A percentile compares a stretch with the other conserved stretches of the same genome.
Evolutionary conservation across 1,140 invertebrate species (phyloP).

Genomic region (Mercenaria mercenaria): DNA sequence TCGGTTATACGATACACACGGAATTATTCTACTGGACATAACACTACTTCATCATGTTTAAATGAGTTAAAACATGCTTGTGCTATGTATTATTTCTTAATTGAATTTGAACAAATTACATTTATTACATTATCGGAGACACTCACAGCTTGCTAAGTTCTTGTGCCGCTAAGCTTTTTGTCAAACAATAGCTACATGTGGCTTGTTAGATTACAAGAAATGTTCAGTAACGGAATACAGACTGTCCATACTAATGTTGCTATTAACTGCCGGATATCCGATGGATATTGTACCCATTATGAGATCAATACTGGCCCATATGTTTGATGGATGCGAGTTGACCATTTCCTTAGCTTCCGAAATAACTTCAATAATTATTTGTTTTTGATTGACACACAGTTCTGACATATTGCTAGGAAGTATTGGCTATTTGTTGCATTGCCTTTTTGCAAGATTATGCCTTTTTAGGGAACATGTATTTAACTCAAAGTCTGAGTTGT

Average conservation of each 20-base stretch:
- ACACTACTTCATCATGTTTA: no score
- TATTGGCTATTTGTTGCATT: neutral
- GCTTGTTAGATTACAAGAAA: neutral
- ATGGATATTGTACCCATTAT: neutral
- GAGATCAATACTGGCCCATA: neutral
- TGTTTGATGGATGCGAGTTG: neutral
- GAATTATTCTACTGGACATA: no score
- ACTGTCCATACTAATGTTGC: constrained; percentile 10
- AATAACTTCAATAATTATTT: neutral
- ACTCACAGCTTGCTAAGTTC: neutral
- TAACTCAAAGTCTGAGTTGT: no score
- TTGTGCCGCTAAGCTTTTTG: neutral
- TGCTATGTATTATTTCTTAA: no score
- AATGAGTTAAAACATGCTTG: no score
- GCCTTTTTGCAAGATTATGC: no score
- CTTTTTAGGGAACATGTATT: no score
- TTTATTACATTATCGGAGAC: no score
- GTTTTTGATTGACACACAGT: constrained; percentile 10
- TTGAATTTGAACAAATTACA: no score
- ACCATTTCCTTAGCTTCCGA: neutral
- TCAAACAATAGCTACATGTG: neutral
- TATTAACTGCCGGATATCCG: neutral
- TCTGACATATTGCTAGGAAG: neutral
- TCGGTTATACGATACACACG: no score
- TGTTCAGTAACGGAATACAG: neutral